A percentile compares a stretch with the other conserved stretches of the same genome.
Conservation (phyloP, 1,140 invertebrate genomes). For the Bombyx mandarina region DNA sequence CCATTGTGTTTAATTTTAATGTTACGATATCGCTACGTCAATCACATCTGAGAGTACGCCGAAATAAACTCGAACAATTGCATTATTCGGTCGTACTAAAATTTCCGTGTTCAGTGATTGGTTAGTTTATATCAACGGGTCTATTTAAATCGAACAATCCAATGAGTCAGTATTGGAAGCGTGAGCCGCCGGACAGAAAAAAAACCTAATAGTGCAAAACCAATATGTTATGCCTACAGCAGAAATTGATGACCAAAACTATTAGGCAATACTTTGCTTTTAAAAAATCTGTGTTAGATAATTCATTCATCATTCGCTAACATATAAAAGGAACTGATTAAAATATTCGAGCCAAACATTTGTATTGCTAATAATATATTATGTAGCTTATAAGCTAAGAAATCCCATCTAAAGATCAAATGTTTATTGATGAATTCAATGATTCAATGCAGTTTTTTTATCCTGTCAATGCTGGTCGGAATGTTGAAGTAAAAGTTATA, state of each 20-base stretch:
- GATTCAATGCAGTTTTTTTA: too few species aligned
- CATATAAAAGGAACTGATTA: too few species aligned
- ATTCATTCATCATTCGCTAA: too few species aligned
- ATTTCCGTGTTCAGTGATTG: conserved; percentile 26
- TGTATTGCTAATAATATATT: too few species aligned
- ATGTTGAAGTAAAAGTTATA: too few species aligned
- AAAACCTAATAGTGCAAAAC: conserved; percentile 25
- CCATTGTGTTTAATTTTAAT: conserved; percentile 10
- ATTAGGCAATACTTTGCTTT: conserved; percentile 32
- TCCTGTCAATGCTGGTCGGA: too few species aligned
- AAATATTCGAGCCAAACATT: too few species aligned
- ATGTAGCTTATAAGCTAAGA: too few species aligned
- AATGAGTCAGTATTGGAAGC: conserved; percentile 35
- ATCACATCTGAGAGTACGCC: conserved; percentile 2
- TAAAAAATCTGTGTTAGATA: too few species aligned
- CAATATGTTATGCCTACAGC: conserved; percentile 15
- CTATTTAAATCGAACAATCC: conserved; percentile 45
- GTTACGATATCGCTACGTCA: too few species aligned
- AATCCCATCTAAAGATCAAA: too few species aligned
- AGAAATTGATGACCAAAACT: conserved; percentile 48
- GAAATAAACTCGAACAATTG: conserved; percentile 12
- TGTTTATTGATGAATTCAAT: too few species aligned
- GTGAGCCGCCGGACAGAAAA: conserved; percentile 9
- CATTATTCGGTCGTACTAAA: conserved; percentile 9
- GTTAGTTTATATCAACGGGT: conserved; percentile 27